Base-by-base conservation (phyloP, 2,113 vertebrate species). In the Panurus biarmicus region DNA sequence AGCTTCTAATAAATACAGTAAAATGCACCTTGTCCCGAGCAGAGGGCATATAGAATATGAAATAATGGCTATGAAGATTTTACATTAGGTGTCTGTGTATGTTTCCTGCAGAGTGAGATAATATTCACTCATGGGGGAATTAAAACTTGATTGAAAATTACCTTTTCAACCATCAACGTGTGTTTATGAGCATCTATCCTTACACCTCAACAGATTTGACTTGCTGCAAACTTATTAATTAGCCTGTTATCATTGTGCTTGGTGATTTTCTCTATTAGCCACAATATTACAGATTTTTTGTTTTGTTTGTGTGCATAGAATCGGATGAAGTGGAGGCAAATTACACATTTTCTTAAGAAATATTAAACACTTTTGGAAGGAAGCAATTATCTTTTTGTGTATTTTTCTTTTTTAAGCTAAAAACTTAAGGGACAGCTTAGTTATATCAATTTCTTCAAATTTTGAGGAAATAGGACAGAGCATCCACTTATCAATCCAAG, bases 211-310 rank as follows among this genome's bases (percentile, higher is more conserved):
- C 35, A 67, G 50, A 82, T 76, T 5, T 94, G 47, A 90, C 66
- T 90, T 96, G 44, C 67, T 90, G 31, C 45, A 84, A 77, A 92
- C 57, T 50, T 94, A 85, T 96, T 91, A 56, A 85, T 95, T 85
- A 92, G 5, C 25, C 50, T 51, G 18, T 53, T 92, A 91, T 78
- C 18, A 29, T 31, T 82, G 15, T 91, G 33, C 38, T 91, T 96
- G 86, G 65, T 91, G 54, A 84, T 72, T 72, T 64, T 95, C 22
- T 95, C 90, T 75, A 85, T 95, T 93, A 96, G 29, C 18, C 24
- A 56, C n/a, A 56, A 18, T 35, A 56, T 53, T 76, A 36, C 42
- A 84, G 15, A 54, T 17, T 57, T 81, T 93, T 90, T 71, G 70
- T 60, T 79, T 74, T 86, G 5, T 4, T 1, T 22, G 4, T 20